These are phyloP conservation scores for Antidorcas marsupialis DNA, from an alignment of 2,113 vertebrate genomes.

Conservation along the genomic window DNA sequence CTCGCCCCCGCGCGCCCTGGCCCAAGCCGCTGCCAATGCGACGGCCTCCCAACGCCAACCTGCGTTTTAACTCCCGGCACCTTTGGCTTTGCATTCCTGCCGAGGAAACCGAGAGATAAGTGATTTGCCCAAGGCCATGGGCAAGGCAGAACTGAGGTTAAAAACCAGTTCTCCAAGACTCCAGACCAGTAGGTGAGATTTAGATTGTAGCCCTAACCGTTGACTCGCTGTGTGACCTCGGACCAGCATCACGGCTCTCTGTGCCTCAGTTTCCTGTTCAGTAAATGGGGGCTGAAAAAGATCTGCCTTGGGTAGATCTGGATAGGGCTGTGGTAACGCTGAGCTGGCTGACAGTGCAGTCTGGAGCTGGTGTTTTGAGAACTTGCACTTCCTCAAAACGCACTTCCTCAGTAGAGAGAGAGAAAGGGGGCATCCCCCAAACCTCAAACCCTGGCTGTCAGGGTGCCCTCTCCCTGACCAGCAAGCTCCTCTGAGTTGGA, in stretches of 20 bases:
- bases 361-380: background rate
- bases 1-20: background rate
- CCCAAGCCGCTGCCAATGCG: background rate
- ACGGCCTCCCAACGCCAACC: background rate
- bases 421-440: background rate
- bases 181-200: background rate
- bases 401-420: background rate
- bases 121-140: background rate
- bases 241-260: background rate
- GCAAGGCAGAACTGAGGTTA: background rate
- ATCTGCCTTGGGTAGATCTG: background rate
- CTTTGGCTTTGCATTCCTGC: background rate
- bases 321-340: background rate
- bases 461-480: too few species aligned
- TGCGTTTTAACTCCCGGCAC: background rate
- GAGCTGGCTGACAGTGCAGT: background rate
- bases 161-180: background rate
- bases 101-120: background rate
- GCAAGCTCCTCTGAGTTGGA: background rate
- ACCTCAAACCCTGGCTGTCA: background rate
- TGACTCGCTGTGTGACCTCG: background rate
- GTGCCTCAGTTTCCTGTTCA: background rate
- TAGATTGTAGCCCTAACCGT: too few species aligned
- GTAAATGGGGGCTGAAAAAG: background rate
- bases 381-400: constrained; percentile 36